Evolutionary conservation across 2,113 vertebrate species (phyloP).

Genomic region (Pithys albifrons): DNA sequence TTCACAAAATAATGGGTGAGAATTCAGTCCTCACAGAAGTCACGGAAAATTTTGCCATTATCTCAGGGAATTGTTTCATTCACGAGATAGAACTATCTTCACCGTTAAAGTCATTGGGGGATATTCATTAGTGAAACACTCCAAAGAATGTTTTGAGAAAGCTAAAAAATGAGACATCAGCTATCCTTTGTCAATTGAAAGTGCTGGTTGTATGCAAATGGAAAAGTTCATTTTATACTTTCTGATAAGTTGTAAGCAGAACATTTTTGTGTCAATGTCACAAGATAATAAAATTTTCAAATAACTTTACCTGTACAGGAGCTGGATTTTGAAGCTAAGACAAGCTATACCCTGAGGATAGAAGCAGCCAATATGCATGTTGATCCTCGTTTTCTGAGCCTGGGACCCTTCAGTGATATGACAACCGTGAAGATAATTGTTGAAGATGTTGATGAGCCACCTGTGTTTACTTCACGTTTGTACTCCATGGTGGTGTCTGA

Average conservation of each 20-base stretch:
- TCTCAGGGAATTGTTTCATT: neutral
- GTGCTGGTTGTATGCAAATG: neutral
- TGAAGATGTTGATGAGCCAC: constrained; percentile 92
- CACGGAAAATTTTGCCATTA: neutral
- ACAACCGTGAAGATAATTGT: constrained; percentile 89
- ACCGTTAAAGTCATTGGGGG: fast-evolving
- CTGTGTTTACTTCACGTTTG: constrained; percentile 81
- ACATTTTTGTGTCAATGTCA: neutral
- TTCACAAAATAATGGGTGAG: neutral
- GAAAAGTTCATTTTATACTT: neutral
- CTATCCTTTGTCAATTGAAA: neutral
- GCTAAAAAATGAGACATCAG: neutral
- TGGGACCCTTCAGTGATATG: constrained; percentile 89
- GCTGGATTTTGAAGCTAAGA: constrained; percentile 92
- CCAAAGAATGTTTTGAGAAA: neutral
- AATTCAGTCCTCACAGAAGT: neutral
- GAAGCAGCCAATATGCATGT: constrained; percentile 93
- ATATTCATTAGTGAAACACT: neutral
- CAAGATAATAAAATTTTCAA: constrained; percentile 27
- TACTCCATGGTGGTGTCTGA: constrained; percentile 90
- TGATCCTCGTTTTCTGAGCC: constrained; percentile 87
- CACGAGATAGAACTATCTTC: neutral
- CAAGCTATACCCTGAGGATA: constrained; percentile 86
- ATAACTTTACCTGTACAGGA: constrained; percentile 74
- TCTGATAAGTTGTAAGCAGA: neutral